These are phyloP conservation scores for Pipistrellus pipistrellus DNA, from an alignment of 2,797 vertebrate species.

Conservation along the genomic window DNA sequence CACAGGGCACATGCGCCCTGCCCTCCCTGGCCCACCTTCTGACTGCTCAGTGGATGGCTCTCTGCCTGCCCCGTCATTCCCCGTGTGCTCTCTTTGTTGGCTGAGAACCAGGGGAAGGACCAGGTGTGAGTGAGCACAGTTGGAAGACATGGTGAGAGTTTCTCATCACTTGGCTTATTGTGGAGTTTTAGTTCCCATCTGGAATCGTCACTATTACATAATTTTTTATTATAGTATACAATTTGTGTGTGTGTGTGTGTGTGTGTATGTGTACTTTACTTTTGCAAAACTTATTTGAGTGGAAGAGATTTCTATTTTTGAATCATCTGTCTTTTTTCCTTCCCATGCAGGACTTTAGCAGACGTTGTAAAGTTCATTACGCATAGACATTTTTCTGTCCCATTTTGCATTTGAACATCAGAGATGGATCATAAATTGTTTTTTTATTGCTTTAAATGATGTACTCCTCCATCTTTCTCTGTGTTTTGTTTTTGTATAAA, in stretches of 20 bases:
- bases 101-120: background rate
- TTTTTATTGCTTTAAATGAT: slow-evolving; percentile 86
- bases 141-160: background rate
- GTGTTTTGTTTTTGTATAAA: slow-evolving; percentile 84
- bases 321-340: slow-evolving; percentile 63
- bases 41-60: background rate
- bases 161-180: background rate
- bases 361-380: slow-evolving; percentile 81
- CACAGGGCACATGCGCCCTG: background rate
- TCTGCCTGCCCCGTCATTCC: background rate
- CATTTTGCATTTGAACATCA: slow-evolving; percentile 85
- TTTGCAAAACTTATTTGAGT: slow-evolving; percentile 50
- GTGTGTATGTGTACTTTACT: background rate
- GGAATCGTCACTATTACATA: slow-evolving; percentile 9
- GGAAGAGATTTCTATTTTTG: slow-evolving; percentile 63
- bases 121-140: background rate
- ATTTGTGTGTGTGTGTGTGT: background rate
- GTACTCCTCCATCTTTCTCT: slow-evolving; percentile 82
- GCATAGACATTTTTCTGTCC: slow-evolving; percentile 74
- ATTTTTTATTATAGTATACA: background rate
- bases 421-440: slow-evolving; percentile 86
- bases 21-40: background rate
- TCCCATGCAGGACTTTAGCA: slow-evolving; percentile 76
- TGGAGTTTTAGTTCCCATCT: slow-evolving; percentile 27
- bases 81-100: slow-evolving; percentile 21